These are phyloP conservation scores for Oreochromis grahami DNA, from an alignment of 2,797 vertebrate species.

Conservation along the genomic window DNA sequence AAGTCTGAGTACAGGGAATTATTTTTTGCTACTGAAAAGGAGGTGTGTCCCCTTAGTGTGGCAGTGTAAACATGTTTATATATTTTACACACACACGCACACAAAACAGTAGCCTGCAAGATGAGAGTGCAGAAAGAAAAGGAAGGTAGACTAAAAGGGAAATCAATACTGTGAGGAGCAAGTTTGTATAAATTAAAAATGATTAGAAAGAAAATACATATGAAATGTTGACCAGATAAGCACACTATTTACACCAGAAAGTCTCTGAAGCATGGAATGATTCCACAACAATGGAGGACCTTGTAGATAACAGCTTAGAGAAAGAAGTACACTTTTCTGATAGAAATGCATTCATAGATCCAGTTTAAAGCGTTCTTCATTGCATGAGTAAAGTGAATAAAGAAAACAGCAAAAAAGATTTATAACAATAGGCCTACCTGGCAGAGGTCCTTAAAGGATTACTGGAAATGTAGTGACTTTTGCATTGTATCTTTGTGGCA, in stretches of 20 bases:
- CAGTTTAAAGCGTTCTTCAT: background rate
- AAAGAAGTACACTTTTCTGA: background rate
- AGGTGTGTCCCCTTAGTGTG: background rate
- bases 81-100: background rate
- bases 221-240: background rate
- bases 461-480: background rate
- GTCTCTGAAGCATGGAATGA: background rate
- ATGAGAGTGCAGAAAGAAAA: background rate
- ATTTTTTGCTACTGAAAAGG: background rate
- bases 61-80: background rate
- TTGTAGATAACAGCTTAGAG: background rate
- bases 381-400: background rate
- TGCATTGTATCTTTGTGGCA: background rate
- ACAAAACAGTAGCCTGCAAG: background rate
- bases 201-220: background rate
- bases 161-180: background rate
- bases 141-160: constrained; percentile 11
- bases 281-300: background rate
- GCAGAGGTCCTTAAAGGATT: background rate
- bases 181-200: background rate
- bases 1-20: background rate
- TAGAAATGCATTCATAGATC: background rate
- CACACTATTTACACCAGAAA: background rate
- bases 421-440: background rate
- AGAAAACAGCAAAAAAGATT: background rate